Percentiles rank a stretch among this genome's conserved stretches.
These are phyloP conservation scores for Todiramphus chloris DNA, from an alignment of 2,113 vertebrate species.

Conservation along the genomic window DNA sequence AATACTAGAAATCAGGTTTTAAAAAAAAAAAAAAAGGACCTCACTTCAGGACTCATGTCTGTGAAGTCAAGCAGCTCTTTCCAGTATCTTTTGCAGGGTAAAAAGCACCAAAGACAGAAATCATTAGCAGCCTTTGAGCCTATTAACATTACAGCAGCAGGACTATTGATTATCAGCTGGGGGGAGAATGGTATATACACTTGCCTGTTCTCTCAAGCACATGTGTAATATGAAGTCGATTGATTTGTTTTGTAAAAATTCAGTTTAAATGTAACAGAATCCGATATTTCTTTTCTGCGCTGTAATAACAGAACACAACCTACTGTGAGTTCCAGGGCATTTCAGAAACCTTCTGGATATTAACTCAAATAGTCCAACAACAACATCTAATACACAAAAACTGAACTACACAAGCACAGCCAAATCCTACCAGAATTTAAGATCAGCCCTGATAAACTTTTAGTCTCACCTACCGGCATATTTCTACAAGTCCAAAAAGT, in stretches of 20 bases:
- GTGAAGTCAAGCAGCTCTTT: not conserved
- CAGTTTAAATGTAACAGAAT: not conserved
- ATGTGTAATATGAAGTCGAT: not conserved
- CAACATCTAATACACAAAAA: not conserved
- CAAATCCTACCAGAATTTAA: not conserved
- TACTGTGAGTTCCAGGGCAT: fast-evolving
- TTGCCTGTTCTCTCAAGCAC: not conserved
- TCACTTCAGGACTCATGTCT: not conserved
- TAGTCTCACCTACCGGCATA: not conserved
- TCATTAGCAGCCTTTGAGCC: not conserved
- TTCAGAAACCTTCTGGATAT: not conserved
- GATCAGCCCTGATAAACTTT: not conserved
- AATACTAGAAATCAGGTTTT: not conserved
- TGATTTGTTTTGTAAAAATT: not conserved
- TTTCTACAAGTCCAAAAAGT: not conserved
- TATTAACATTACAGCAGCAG: not conserved
- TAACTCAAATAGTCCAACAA: not conserved
- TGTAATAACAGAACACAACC: not conserved
- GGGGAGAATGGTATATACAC: not conserved
- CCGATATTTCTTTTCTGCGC: not conserved
- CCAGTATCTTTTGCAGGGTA: not conserved
- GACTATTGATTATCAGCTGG: not conserved
- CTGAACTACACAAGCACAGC: not conserved
- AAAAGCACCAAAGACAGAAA: not conserved
- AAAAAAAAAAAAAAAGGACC: not conserved